Evolutionary conservation across 1,140 invertebrate genomes (phyloP), one percentile per base, ranked within the genome.

Genomic region (Littorina saxatilis): DNA sequence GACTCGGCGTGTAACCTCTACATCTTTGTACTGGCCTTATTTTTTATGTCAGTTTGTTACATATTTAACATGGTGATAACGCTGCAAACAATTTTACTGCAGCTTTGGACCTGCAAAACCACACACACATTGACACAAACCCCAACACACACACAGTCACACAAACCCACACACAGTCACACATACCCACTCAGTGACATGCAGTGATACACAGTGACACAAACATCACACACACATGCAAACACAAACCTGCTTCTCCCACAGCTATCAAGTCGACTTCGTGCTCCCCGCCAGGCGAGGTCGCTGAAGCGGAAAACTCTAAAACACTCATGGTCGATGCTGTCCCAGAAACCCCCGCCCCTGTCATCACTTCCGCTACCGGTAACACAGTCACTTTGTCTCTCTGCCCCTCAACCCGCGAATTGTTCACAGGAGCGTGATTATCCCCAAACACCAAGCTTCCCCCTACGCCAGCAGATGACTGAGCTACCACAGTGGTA

Each of bases 211-310:
- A 27, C 4, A 9, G 11, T 66, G 61, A 39, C 15, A 68, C 37
- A 68, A 68, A 39, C 32, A 68, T 15, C 37, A 39, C 7, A 63
- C n/a, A 63, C 29, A 2, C 27, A 13, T 11, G 29, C 32, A 11
- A 63, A 3, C 27, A 29, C 50, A 32, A 13, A 78, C 76, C 76
- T 78, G 76, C 52, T 27, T 78, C 76, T 20, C 50, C 39, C 9
- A 78, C 55, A 20, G 76, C 32, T 61, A 78, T 66, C 35, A 78
- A 63, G 37, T 78, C 39, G n/a, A 78, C 39, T 9, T 78, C 76
- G 20, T 39, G 50, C 3, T 78, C 76, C 27, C 55, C 76, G 2
- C 35, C 35, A 5, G 50, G 3, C 13, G 66, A 68, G 7, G 66
- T 20, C 2, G 74, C 23, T 29, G 43, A 39, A 1, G 76, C n/a